Base-by-base conservation (phyloP, 2,797 vertebrate species). In the Scolopax rusticola region DNA sequence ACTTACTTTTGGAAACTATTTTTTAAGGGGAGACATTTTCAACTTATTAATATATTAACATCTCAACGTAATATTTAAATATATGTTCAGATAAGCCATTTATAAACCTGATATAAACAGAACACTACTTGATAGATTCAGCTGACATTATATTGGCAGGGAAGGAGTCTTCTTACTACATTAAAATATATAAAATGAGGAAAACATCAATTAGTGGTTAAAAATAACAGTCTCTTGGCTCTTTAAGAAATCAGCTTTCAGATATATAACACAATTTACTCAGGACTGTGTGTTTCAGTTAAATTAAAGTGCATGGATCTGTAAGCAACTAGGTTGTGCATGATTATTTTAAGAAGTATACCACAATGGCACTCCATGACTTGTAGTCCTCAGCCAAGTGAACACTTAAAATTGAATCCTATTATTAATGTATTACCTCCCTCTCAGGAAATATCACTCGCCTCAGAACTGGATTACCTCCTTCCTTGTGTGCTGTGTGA, bases 151-250 rank as follows among this genome's bases (percentile, higher is more conserved):
- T 41, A 61, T 27, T 61, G 74, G 32, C 41, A 74, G 64, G 61
- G 90, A 60, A 86, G 20, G 51, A 94, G n/a, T 60, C 71, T 92
- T 93, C 69, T 82, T 88, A 82, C 4, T 71, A 68, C 67, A 51
- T 47, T 80, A 71, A 85, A 75, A 87, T 61, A 76, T 74, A 86
- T 77, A 64, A 92, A 89, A 65, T 87, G 8, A 60, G 81, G 53
- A 89, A 94, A 88, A 86, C n/a, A 84, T 40, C 89, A 92, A 65
- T 71, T 84, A 95, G 54, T 24, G 54, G 63, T 93, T 93, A 86
- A 91, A 89, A 89, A 86, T 76, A 94, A 86, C 17, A 93, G 73
- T n/a, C 21, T 47, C 20, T 43, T 71, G 24, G 28, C 70, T 95
- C 20, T 93, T 89, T 94, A 48, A 94, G 69, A 76, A 96, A 75